These are phyloP conservation scores for Lasius platythorax DNA, from an alignment of 2,888 invertebrate genomes.

Conservation along the genomic window DNA sequence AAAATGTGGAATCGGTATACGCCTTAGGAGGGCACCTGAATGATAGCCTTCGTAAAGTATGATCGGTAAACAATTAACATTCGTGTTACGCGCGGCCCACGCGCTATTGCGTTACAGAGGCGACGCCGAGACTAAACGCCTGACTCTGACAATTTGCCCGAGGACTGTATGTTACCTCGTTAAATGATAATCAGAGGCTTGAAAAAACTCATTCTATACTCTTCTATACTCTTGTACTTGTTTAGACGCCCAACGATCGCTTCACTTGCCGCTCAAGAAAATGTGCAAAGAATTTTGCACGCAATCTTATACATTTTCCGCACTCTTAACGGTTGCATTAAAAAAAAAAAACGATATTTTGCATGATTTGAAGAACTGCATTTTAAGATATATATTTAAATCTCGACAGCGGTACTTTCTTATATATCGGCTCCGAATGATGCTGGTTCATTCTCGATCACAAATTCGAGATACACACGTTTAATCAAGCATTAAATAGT, in stretches of 20 bases:
- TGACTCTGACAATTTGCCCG: conserved; percentile 79
- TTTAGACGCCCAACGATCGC: not conserved
- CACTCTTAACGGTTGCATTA: not conserved
- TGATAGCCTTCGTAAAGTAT: conserved; percentile 82
- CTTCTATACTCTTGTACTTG: conserved; percentile 22
- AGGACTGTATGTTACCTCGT: conserved; percentile 81
- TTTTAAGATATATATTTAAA: not conserved
- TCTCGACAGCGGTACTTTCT: not conserved
- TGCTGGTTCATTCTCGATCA: not conserved
- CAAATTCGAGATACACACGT: conserved; percentile 11
- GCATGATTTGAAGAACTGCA: not conserved
- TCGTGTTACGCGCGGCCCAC: conserved; percentile 77
- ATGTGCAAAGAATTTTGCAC: not conserved
- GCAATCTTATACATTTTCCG: not conserved
- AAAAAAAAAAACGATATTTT: not conserved
- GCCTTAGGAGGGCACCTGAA: conserved; percentile 64
- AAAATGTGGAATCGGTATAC: conserved; percentile 76
- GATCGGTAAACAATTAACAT: conserved; percentile 83
- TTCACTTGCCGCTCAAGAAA: not conserved
- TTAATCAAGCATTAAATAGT: conserved; percentile 29
- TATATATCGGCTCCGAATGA: not conserved
- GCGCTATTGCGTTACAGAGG: conserved; percentile 71
- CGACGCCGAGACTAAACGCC: conserved; percentile 61
- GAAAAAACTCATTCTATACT: conserved; percentile 79
- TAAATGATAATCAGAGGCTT: conserved; percentile 84